Percentiles rank a stretch among this genome's conserved stretches.
phyloP scores from a whole-genome alignment of 2,888 invertebrate species.

The Dryobotodes eremita region DNA sequence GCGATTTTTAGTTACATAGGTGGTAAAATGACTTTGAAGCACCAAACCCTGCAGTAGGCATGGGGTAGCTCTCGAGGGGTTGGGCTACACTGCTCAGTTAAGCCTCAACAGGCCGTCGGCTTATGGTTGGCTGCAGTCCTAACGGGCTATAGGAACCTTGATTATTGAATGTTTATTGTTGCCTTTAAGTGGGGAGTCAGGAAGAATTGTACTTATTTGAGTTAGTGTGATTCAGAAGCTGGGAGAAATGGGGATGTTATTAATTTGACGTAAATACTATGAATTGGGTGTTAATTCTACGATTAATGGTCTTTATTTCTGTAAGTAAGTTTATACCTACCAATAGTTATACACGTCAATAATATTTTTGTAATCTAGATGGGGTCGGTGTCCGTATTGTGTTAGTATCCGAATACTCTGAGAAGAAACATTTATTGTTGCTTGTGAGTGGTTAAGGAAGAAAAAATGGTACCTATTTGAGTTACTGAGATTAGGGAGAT shows the following conservation, averaged over 20 bases:
- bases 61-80: constrained; percentile 46
- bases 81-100: constrained; percentile 47
- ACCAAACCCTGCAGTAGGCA: background rate
- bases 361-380: background rate
- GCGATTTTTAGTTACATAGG: background rate
- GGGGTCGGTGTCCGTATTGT: background rate
- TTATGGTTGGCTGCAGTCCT: constrained; percentile 57
- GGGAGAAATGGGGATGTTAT: no score
- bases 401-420: background rate
- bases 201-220: background rate
- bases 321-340: background rate
- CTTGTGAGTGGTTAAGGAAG: no score
- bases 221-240: background rate
- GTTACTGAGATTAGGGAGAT: no score
- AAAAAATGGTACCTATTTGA: no score
- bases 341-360: background rate
- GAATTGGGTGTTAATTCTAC: background rate
- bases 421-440: background rate
- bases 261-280: background rate
- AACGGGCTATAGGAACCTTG: constrained; percentile 30
- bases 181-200: background rate
- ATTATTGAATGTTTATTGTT: constrained; percentile 54
- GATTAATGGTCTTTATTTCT: background rate
- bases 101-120: constrained; percentile 65
- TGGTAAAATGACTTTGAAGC: background rate